A percentile compares a stretch with the other conserved stretches of the same genome.
Conservation (phyloP, 2,888 invertebrate species). For the Crepidodera aurea region DNA sequence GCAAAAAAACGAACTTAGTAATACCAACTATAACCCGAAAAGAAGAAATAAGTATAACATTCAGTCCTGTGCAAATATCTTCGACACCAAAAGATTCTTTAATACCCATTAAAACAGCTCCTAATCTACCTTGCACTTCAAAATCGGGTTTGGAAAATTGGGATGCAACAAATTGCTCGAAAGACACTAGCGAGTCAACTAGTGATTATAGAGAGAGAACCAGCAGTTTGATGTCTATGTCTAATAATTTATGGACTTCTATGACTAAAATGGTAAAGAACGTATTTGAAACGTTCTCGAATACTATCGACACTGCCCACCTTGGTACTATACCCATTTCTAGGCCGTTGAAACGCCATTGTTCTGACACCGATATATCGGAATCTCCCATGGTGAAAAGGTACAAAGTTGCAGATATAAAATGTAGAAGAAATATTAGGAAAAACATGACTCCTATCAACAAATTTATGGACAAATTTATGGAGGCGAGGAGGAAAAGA, state of each 20-base stretch:
- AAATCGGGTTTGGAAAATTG: conserved; percentile 13
- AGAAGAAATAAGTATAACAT: conserved; percentile 35
- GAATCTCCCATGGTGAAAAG: conserved; percentile 46
- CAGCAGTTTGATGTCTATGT: conserved; percentile 2
- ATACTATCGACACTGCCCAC: conserved; percentile 20
- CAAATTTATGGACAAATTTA: conserved; percentile 19
- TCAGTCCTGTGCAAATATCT: conserved; percentile 38
- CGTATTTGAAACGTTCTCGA: conserved; percentile 25
- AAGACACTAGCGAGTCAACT: not conserved
- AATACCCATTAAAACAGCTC: conserved; percentile 28
- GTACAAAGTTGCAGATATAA: conserved; percentile 52
- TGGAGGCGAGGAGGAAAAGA: not conserved
- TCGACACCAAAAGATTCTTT: conserved; percentile 38
- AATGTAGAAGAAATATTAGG: conserved; percentile 53
- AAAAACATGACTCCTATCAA: conserved; percentile 34
- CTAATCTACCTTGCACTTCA: conserved; percentile 18
- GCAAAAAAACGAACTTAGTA: conserved; percentile 37
- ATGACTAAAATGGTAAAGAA: conserved; percentile 34
- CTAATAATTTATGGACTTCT: conserved; percentile 30
- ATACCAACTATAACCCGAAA: conserved; percentile 32
- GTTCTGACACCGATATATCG: conserved; percentile 30
- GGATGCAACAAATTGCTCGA: not conserved
- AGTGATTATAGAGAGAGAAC: not conserved
- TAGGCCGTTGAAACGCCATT: conserved; percentile 32
- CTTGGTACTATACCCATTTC: not conserved